phyloP scores from a whole-genome alignment of 1,140 invertebrate species.

The Apolygus lucorum region DNA sequence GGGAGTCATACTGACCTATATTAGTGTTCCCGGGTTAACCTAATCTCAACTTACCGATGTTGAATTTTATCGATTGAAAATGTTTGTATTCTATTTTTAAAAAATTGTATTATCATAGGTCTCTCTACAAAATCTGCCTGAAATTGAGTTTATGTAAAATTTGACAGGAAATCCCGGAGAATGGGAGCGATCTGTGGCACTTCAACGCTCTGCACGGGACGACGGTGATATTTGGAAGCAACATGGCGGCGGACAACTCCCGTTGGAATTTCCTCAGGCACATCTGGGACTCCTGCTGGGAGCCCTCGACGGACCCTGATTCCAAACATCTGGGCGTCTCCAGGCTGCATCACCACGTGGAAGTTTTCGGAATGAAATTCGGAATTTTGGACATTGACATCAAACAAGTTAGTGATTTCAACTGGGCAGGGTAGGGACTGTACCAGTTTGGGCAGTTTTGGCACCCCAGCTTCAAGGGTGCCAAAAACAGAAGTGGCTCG shows the following conservation, averaged over 20 bases:
- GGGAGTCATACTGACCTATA: no score
- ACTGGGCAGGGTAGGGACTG: no score
- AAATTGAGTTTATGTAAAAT: no score
- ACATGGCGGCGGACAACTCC: constrained; percentile 35
- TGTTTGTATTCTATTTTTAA: no score
- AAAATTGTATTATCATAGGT: no score
- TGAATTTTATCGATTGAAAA: no score
- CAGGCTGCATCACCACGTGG: constrained; percentile 47
- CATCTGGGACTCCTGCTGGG: constrained; percentile 38
- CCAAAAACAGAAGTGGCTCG: no score
- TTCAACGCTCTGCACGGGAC: constrained; percentile 63
- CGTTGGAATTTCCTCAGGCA: constrained; percentile 34
- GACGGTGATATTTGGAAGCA: constrained; percentile 47
- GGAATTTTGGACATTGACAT: constrained; percentile 48
- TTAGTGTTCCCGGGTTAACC: no score
- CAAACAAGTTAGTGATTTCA: constrained; percentile 46
- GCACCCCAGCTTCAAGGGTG: no score
- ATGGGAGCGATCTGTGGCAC: constrained; percentile 78
- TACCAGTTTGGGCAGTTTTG: no score
- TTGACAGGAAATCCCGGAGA: constrained; percentile 84
- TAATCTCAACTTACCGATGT: no score
- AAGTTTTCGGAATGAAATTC: constrained; percentile 46
- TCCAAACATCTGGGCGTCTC: constrained; percentile 50
- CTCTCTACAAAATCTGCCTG: no score
- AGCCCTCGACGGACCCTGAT: constrained; percentile 26